These are phyloP conservation scores for Scrobipalpa atriplicella DNA, from an alignment of 2,888 invertebrate species.

Conservation along the genomic window DNA sequence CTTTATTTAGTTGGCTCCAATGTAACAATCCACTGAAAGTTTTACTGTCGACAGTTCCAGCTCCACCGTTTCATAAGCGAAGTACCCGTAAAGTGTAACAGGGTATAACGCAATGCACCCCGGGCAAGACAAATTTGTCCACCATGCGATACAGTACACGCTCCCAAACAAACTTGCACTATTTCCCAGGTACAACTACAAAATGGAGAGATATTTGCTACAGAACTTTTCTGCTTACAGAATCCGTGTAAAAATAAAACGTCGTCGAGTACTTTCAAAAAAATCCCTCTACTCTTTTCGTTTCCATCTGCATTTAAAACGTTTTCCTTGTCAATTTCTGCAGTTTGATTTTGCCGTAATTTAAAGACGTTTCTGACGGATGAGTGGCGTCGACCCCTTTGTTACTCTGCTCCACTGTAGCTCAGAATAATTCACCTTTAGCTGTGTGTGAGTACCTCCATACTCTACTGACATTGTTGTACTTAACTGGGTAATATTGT, in stretches of 20 bases:
- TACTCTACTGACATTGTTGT: constrained; percentile 34
- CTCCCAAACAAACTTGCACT: constrained; percentile 48
- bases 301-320: constrained; percentile 26
- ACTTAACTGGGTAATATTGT: constrained; percentile 61
- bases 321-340: constrained; percentile 26
- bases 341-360: constrained; percentile 22
- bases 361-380: constrained; percentile 17
- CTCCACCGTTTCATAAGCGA: constrained; percentile 62
- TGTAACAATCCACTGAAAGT: constrained; percentile 75
- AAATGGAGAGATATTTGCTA: constrained; percentile 30
- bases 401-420: not conserved
- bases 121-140: constrained; percentile 55
- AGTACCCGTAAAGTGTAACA: constrained; percentile 56
- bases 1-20: constrained; percentile 74
- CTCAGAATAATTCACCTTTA: not conserved
- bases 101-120: constrained; percentile 55
- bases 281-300: constrained; percentile 19
- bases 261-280: constrained; percentile 19
- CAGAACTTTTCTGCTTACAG: constrained; percentile 21
- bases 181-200: constrained; percentile 34
- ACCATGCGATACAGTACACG: constrained; percentile 44
- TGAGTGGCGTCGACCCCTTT: constrained; percentile 12
- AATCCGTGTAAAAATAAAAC: constrained; percentile 18
- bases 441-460: not conserved
- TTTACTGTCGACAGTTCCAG: constrained; percentile 68